phyloP scores from a whole-genome alignment of 2,888 invertebrate species.

The Agonopterix arenella region DNA sequence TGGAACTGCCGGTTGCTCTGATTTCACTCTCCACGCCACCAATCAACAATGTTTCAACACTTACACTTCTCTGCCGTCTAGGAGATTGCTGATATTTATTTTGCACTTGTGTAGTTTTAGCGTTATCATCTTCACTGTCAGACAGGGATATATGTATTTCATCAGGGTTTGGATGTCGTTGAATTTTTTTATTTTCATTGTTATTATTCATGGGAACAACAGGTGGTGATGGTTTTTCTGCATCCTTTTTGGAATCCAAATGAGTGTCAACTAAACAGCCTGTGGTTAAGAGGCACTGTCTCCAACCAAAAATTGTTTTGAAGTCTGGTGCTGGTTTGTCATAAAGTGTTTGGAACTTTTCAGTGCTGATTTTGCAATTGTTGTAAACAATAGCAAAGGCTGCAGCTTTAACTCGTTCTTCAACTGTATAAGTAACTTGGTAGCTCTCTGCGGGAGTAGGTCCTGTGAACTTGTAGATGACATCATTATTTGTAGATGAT shows the following conservation, averaged over 20 bases:
- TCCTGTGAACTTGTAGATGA: conserved; percentile 53
- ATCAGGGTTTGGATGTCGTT: conserved; percentile 53
- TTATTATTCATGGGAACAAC: background rate
- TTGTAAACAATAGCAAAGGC: conserved; percentile 63
- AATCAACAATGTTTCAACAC: conserved; percentile 53
- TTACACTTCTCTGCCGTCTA: conserved; percentile 37
- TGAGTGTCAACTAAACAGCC: conserved; percentile 66
- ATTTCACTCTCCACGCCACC: conserved; percentile 27
- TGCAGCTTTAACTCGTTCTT: conserved; percentile 59
- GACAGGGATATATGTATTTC: conserved; percentile 46
- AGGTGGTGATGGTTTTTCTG: background rate
- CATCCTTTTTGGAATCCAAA: conserved; percentile 21
- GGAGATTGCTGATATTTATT: conserved; percentile 16
- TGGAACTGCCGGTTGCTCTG: conserved; percentile 27
- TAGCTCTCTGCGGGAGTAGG: conserved; percentile 44
- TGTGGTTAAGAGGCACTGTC: conserved; percentile 50
- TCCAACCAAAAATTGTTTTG: conserved; percentile 66
- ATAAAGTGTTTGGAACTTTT: conserved; percentile 54
- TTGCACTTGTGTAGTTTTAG: conserved; percentile 17
- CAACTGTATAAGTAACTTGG: conserved; percentile 56
- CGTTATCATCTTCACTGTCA: conserved; percentile 46
- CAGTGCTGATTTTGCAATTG: conserved; percentile 61
- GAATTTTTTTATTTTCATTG: conserved; percentile 14
- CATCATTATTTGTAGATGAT: conserved; percentile 61
- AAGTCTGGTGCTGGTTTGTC: conserved; percentile 70